These are phyloP conservation scores for Hesperophylax magnus DNA, from an alignment of 1,140 invertebrate species.

Conservation along the genomic window DNA sequence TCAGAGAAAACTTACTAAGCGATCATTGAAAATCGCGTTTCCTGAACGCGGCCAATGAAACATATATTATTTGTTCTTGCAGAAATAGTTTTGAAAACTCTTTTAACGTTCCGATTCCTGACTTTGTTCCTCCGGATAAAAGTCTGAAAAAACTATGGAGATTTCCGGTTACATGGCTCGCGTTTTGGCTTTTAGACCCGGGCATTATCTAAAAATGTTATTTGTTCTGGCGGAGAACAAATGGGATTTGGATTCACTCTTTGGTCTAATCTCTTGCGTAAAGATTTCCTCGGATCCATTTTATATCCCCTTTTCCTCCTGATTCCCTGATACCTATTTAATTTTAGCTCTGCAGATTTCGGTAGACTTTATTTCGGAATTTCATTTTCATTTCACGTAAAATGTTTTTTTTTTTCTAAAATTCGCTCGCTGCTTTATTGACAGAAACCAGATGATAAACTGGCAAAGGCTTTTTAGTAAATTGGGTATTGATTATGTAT, in stretches of 20 bases:
- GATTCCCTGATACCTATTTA: background rate
- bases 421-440: too few relatives aligned
- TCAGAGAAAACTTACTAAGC: too few relatives aligned
- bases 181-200: too few relatives aligned
- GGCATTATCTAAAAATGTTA: slow-evolving; percentile 12
- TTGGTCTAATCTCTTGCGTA: slow-evolving; percentile 10
- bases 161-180: background rate
- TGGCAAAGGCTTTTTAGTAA: too few relatives aligned
- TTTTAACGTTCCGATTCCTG: too few relatives aligned
- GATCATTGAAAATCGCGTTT: too few relatives aligned
- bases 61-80: too few relatives aligned
- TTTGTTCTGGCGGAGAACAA: background rate
- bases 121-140: too few relatives aligned
- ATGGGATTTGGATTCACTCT: slow-evolving; percentile 1
- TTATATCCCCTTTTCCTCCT: background rate
- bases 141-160: background rate
- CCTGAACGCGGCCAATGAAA: too few relatives aligned
- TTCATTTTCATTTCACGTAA: background rate
- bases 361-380: slow-evolving; percentile 4
- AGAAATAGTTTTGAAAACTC: too few relatives aligned
- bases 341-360: slow-evolving; percentile 8
- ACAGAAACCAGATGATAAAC: too few relatives aligned
- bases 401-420: background rate
- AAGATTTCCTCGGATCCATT: background rate
- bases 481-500: too few relatives aligned